Evolutionary conservation across 2,888 invertebrate species (phyloP), one percentile per base, ranked within the genome.

Genomic region (Clitarchus hookeri): DNA sequence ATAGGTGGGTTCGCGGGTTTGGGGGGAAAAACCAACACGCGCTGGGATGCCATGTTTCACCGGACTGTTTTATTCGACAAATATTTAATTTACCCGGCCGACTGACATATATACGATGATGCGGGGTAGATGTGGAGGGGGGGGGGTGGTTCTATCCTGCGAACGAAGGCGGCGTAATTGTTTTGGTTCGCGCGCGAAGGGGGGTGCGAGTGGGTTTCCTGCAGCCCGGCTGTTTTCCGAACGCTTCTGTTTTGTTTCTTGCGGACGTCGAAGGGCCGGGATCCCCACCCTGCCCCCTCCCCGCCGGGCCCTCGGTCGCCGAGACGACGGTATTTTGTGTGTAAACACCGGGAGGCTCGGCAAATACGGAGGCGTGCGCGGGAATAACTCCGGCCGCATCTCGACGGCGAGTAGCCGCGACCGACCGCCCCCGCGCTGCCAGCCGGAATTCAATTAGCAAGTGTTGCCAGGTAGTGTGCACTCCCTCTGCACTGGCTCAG

Each of bases 281-380:
- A 11, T 11, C 16, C 16, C 48, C 8, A 48, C 8, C 12, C 16
- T 1, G 8, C 8, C 48, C 11, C 48, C 16, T 1, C 48, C 3
- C 12, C 16, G 48, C 11, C 16, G 0, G 48, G 48, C 48, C 16
- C 6, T 3, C 36, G 36, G 48, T 48, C 48, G 0, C 16, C 3
- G 48, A 48, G 48, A 83, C 84, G 79, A 78, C 88, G 87, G 84
- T 88, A 88, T 88, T 88, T 88, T 88, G 88, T 88, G 87, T 88
- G 88, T 88, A 87, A 88, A 88, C 87, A 88, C 16, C 53, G 78
- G 86, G 86, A 65, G 79, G 83, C 13, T 53, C 53, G 53, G 53
- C 53, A 53, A 53, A 53, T 53, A 53, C 53, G 53, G 13, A 2
- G 12, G 13, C 53, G 53, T 53, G 53, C 53, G 53, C 12, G 53